Evolutionary conservation across 1,140 invertebrate genomes (phyloP), one percentile per base, ranked within the genome.

Genomic region (Bombus impatiens): DNA sequence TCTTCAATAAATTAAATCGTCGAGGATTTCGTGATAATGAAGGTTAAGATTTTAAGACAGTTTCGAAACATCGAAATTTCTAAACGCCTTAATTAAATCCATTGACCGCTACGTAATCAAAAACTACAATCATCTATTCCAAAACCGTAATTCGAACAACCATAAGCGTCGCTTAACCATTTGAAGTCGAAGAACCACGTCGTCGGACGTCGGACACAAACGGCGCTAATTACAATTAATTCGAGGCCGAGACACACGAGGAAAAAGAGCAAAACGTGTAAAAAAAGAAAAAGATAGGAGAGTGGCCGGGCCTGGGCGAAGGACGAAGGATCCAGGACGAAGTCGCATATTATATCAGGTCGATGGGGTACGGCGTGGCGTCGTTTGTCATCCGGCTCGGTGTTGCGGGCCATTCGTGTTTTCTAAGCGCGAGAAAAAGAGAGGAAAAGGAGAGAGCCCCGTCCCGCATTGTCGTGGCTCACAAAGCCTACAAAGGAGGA

Each of bases 401-500:
- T 92, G 88, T 92, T 91, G 88, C 87, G 77, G 77, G 47, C 88
- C 80, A 76, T 90, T 90, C 88, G 82, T 89, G 87, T 90, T 90
- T 90, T 90, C 83, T 89, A 86, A 87, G 89, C 86, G 89, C 86
- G 84, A 83, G 88, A 90, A 89, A 89, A 87, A 81, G 83, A 77
- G 75, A 87, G 90, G 82, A 82, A 47, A 76, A 86, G 77, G 82
- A 85, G 78, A 78, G 57, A 37, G 15, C 65, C 76, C 84, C 78
- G 91, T 90, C 87, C 89, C 86, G 89, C 89, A 94, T 94, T 94
- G 93, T 94, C 90, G 92, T 81, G 67, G 81, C 74, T 82, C 87
- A 94, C 93, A 94, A 94, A 94, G 92, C 90, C 89, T 82, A 94
- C 93, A 94, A 94, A 93, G 91, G 89, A 90, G 84, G 88, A 94